These are phyloP conservation scores for Gorsachius goisagi DNA, from an alignment of 2,113 vertebrate genomes.

Conservation along the genomic window DNA sequence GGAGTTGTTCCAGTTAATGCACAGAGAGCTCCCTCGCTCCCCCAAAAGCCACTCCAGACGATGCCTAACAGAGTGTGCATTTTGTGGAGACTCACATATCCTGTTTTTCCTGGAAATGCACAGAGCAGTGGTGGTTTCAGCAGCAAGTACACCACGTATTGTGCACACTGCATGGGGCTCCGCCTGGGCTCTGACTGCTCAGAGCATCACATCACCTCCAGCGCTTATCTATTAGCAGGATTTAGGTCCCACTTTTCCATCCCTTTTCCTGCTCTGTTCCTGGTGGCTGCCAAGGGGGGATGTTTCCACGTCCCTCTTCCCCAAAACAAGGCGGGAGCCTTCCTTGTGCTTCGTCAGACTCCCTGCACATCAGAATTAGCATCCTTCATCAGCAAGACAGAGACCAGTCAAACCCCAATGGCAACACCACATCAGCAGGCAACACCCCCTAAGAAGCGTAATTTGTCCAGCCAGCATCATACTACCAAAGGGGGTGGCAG, in stretches of 20 bases:
- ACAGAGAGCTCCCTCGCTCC: neutral
- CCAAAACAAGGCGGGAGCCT: neutral
- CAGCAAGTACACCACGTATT: neutral
- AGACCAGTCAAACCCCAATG: neutral
- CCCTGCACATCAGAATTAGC: neutral
- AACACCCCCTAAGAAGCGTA: neutral
- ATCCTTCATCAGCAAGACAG: neutral
- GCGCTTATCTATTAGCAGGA: accelerated
- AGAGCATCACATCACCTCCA: neutral
- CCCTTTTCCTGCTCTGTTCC: neutral
- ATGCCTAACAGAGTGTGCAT: neutral
- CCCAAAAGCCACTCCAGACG: neutral
- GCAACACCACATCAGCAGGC: neutral
- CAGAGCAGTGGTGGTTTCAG: neutral
- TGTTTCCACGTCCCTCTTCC: neutral
- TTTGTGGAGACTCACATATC: neutral
- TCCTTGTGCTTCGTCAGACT: neutral
- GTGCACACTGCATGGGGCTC: neutral
- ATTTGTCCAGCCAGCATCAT: neutral
- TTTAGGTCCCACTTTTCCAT: neutral
- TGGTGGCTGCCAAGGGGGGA: neutral
- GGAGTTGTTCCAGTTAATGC: neutral
- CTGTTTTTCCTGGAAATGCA: conserved; percentile 6
- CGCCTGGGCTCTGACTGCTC: neutral
- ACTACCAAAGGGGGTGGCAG: neutral